Conservation (phyloP, 2,797 vertebrate genomes). For the Microctenopoma stevenorrisi region DNA sequence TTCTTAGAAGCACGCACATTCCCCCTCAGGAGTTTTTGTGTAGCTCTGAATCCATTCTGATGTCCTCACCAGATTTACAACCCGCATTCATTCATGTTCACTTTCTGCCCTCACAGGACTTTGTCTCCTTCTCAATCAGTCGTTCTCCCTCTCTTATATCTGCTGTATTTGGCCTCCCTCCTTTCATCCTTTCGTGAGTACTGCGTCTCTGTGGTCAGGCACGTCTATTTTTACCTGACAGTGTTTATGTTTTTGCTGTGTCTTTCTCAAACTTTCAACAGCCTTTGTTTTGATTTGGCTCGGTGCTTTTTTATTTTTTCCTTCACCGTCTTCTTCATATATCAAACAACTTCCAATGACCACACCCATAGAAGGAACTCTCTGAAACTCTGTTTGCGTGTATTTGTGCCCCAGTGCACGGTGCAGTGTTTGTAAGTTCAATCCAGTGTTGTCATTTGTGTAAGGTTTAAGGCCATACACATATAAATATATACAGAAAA, state of each 20-base stretch:
- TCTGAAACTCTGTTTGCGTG: conserved; percentile 9
- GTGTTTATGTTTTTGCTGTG: conserved; percentile 61
- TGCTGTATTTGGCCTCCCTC: background rate
- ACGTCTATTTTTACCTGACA: conserved; percentile 71
- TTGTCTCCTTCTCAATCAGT: background rate
- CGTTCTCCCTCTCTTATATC: background rate
- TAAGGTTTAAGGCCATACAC: too few relatives aligned
- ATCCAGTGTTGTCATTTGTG: too few relatives aligned
- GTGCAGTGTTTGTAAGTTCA: background rate
- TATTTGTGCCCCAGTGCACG: background rate
- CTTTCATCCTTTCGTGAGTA: background rate
- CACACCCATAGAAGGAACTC: conserved; percentile 39
- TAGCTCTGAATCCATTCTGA: background rate
- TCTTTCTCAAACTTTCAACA: conserved; percentile 55
- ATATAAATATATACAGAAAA: too few relatives aligned
- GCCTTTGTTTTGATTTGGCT: conserved; percentile 71
- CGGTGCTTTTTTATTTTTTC: conserved; percentile 10
- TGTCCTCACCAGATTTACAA: background rate
- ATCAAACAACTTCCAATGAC: background rate
- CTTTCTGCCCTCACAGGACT: background rate
- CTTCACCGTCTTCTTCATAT: conserved; percentile 1
- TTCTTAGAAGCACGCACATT: background rate
- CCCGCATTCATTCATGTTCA: background rate
- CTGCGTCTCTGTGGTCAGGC: conserved; percentile 29
- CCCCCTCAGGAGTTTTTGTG: background rate